Evolutionary conservation across 2,888 invertebrate species (phyloP), one percentile per base, ranked within the genome.

Genomic region (Thymelicus sylvestris): DNA sequence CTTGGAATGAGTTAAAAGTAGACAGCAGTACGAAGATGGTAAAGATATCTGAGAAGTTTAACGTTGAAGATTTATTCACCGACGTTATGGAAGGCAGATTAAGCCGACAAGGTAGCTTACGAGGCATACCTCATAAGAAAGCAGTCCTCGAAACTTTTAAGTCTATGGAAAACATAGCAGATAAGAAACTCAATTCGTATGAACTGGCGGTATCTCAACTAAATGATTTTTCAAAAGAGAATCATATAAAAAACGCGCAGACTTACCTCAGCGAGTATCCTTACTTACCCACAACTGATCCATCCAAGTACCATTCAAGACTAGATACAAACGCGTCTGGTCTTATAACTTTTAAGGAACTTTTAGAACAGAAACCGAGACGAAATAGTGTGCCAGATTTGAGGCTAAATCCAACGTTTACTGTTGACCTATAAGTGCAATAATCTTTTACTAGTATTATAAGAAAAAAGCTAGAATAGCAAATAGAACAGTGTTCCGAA

Each of bases 101-200:
- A 13, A 92, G 92, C 77, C 84, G 93, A 12, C 91, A 92, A 72
- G 94, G 94, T n/a, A 92, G 92, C 79, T 89, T 94, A 59, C 85
- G 93, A 79, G 94, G 94, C 0, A 94, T 94, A 76, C 94, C 94
- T 39, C 90, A 94, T 79, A 94, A 94, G 76, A 94, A 92, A 80
- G 94, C 94, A 2, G 94, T 94, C 52, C 83, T 94, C 31, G 94
- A 93, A 80, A 85, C 94, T 0, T 94, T 94, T 74, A 88, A 88
- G 75, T 94, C 94, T 0, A 93, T 94, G 91, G 94, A 94, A 79
- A 93, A 92, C 74, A 76, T 94, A 61, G 76, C 86, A 12, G 86
- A 89, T 73, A 85, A 77, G 31, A 87, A 86, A 74, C 76, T 90
- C 6, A 90, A 85, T 77, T 87, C 93, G 0, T 94, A 93, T 76